Percentiles rank a stretch among this genome's conserved stretches.
Conservation (phyloP, 2,113 vertebrate genomes). For the Dendropsophus ebraccatus region DNA sequence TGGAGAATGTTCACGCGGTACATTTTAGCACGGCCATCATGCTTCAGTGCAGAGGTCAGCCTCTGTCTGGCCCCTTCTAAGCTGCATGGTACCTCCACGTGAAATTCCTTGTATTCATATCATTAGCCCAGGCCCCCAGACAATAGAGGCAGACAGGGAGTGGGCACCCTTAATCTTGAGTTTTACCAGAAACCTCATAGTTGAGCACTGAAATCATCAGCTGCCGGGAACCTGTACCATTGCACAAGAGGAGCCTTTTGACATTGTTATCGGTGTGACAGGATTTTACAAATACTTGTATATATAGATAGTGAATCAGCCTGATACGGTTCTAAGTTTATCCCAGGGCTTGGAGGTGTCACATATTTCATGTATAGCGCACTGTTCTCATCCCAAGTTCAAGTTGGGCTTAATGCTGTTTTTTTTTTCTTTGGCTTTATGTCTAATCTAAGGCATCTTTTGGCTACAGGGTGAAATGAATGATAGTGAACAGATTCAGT, state of each 20-base stretch:
- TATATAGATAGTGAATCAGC: conserved; percentile 57
- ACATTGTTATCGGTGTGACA: conserved; percentile 67
- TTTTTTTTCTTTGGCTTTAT: neutral
- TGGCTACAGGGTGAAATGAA: neutral
- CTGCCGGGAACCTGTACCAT: conserved; percentile 59
- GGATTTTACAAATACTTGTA: conserved; percentile 64
- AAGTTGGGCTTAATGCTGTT: neutral
- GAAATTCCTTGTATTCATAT: conserved; percentile 71
- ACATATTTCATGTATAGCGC: neutral
- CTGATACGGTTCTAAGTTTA: conserved; percentile 38
- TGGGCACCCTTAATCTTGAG: conserved; percentile 72
- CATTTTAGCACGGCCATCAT: conserved; percentile 60
- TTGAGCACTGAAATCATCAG: conserved; percentile 66
- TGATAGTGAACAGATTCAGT: neutral
- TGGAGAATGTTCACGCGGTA: conserved; percentile 41
- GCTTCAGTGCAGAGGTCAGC: conserved; percentile 46
- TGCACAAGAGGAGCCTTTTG: conserved; percentile 70
- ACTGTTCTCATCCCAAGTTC: neutral
- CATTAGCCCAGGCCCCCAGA: conserved; percentile 62
- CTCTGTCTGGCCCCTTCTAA: conserved; percentile 55
- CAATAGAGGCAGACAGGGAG: conserved; percentile 62
- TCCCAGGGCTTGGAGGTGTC: conserved; percentile 10
- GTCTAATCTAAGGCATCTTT: neutral
- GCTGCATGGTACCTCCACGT: conserved; percentile 61
- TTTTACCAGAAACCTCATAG: conserved; percentile 63